These are phyloP conservation scores for Lemur catta DNA, from an alignment of 2,797 vertebrate genomes.

Conservation along the genomic window DNA sequence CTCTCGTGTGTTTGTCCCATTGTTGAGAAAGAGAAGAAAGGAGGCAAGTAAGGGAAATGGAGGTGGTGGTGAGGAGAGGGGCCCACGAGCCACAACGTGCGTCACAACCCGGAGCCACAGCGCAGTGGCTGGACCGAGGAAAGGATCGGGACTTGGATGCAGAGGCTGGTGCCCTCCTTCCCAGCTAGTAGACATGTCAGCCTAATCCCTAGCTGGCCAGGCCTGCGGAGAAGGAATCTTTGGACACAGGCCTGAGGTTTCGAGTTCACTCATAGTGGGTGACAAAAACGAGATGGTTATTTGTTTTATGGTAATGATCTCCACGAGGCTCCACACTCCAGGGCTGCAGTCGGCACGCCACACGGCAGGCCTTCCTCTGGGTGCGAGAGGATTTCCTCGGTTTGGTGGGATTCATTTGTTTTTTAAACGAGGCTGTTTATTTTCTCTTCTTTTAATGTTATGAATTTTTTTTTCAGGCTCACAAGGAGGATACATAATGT, in stretches of 20 bases:
- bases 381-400: slow-evolving; percentile 69
- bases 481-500: slow-evolving; percentile 73
- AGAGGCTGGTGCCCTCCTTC: background rate
- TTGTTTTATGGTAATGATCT: slow-evolving; percentile 75
- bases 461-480: slow-evolving; percentile 69
- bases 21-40: background rate
- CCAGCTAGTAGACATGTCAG: background rate
- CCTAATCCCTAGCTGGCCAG: background rate
- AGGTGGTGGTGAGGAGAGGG: background rate
- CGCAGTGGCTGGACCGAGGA: background rate
- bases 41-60: background rate
- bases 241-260: slow-evolving; percentile 38
- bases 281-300: slow-evolving; percentile 62
- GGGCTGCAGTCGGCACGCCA: slow-evolving; percentile 22
- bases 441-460: slow-evolving; percentile 78
- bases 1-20: background rate
- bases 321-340: background rate
- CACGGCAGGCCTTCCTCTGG: slow-evolving; percentile 71
- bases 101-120: background rate
- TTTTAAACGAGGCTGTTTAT: slow-evolving; percentile 76
- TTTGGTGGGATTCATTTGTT: slow-evolving; percentile 74
- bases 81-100: background rate
- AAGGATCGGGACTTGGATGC: background rate
- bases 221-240: slow-evolving; percentile 52
- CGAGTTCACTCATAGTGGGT: slow-evolving; percentile 60